Percentiles rank a stretch among this genome's conserved stretches.
phyloP scores from a whole-genome alignment of 1,140 invertebrate species.

The Dinoponera quadriceps region DNA sequence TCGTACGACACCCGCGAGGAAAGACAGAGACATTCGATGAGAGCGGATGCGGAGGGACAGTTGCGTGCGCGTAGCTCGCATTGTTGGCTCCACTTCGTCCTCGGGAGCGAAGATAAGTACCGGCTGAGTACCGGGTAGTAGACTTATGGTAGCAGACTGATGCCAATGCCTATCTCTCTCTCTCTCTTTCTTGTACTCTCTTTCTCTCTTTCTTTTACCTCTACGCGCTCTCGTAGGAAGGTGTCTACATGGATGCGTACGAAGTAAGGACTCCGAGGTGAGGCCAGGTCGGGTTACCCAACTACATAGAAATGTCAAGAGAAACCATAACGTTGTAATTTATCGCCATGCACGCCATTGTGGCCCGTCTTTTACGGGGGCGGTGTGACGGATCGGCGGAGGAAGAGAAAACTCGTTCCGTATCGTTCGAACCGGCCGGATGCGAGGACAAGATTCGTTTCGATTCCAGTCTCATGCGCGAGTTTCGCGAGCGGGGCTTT shows the following conservation, averaged over 20 bases:
- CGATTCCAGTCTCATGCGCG: conserved; percentile 3
- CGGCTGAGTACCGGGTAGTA: conserved; percentile 58
- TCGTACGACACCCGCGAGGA: conserved; percentile 39
- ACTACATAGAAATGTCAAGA: conserved; percentile 82
- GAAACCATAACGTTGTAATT: conserved; percentile 85
- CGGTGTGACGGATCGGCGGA: conserved; percentile 82
- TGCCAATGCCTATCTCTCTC: conserved; percentile 15
- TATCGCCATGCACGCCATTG: conserved; percentile 82
- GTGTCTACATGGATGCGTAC: conserved; percentile 60
- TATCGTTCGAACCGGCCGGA: conserved; percentile 69
- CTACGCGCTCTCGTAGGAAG: conserved; percentile 59
- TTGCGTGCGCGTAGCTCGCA: conserved; percentile 81
- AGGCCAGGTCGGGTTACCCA: conserved; percentile 84
- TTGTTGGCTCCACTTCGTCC: conserved; percentile 77
- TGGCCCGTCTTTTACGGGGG: conserved; percentile 80
- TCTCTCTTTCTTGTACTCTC: not conserved
- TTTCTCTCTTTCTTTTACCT: conserved; percentile 19
- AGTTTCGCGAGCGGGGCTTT: not conserved
- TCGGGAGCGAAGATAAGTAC: conserved; percentile 73
- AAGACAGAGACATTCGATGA: conserved; percentile 82
- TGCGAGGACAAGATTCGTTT: conserved; percentile 61
- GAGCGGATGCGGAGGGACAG: conserved; percentile 85
- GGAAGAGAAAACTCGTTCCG: conserved; percentile 75
- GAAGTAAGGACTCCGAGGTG: conserved; percentile 79
- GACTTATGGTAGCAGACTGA: conserved; percentile 43